phyloP scores from a whole-genome alignment of 2,888 invertebrate genomes.

The Epicampocera succincta region DNA sequence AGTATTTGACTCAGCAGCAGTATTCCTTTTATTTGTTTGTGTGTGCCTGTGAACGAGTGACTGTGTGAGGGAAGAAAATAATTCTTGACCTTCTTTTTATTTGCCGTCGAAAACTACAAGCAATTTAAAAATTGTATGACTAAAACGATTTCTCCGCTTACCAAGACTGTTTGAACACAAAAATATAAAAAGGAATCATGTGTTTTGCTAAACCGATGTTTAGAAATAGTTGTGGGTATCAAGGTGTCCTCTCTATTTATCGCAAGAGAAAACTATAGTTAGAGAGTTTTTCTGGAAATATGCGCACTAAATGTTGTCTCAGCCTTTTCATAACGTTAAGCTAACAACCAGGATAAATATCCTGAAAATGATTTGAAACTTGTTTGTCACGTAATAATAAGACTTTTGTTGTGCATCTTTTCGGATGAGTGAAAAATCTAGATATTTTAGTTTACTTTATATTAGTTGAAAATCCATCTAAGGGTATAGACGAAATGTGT shows the following conservation, averaged over 20 bases:
- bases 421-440: too few species aligned
- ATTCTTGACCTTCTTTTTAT: slow-evolving; percentile 62
- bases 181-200: slow-evolving; percentile 57
- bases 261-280: background rate
- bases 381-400: too few species aligned
- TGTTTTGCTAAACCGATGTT: slow-evolving; percentile 55
- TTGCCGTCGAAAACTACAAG: slow-evolving; percentile 52
- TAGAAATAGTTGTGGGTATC: slow-evolving; percentile 50
- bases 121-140: slow-evolving; percentile 39
- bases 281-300: slow-evolving; percentile 46
- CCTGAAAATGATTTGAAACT: background rate
- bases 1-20: slow-evolving; percentile 9
- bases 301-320: slow-evolving; percentile 36
- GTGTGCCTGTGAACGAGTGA: background rate
- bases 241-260: slow-evolving; percentile 32
- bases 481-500: too few species aligned
- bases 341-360: slow-evolving; percentile 6
- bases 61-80: slow-evolving; percentile 44
- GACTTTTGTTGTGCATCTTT: too few species aligned
- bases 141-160: slow-evolving; percentile 45
- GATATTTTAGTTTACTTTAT: too few species aligned
- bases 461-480: too few species aligned
- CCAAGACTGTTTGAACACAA: slow-evolving; percentile 31
- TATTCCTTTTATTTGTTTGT: background rate
- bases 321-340: background rate